Percentiles rank a stretch among this genome's conserved stretches.
Evolutionary conservation across 2,888 invertebrate genomes (phyloP).

Genomic region (Folsomia candida): DNA sequence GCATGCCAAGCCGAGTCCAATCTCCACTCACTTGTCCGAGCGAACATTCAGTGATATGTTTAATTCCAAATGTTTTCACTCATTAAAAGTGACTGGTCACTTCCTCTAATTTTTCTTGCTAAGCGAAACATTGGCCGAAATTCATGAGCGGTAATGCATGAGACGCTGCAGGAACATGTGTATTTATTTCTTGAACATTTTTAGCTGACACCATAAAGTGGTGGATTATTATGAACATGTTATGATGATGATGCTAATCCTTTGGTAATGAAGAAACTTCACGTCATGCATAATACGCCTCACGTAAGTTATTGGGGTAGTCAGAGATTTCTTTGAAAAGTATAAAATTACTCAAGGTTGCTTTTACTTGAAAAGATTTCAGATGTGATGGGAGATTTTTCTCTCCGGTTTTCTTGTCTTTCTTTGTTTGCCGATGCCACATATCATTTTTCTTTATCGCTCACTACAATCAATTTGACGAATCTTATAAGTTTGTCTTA

Average conservation of each 20-base stretch:
- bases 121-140: neutral
- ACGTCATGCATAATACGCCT: neutral
- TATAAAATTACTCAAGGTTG: neutral
- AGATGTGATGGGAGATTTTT: neutral
- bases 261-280: neutral
- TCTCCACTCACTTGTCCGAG: neutral
- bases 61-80: slow-evolving; percentile 4
- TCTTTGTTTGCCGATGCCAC: slow-evolving; percentile 17
- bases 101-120: slow-evolving; percentile 9
- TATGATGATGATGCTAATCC: no score
- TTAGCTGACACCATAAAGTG: neutral
- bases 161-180: neutral
- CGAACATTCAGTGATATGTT: neutral
- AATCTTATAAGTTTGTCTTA: neutral
- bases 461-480: slow-evolving; percentile 10
- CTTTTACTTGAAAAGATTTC: neutral
- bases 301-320: neutral
- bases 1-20: neutral
- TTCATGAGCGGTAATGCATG: neutral
- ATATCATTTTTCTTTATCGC: slow-evolving; percentile 20
- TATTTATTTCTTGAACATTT: neutral
- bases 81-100: slow-evolving; percentile 13
- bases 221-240: neutral
- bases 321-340: neutral
- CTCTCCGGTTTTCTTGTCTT: slow-evolving; percentile 8